Conservation (phyloP, 2,113 vertebrate species). For the Anseranas semipalmata region DNA sequence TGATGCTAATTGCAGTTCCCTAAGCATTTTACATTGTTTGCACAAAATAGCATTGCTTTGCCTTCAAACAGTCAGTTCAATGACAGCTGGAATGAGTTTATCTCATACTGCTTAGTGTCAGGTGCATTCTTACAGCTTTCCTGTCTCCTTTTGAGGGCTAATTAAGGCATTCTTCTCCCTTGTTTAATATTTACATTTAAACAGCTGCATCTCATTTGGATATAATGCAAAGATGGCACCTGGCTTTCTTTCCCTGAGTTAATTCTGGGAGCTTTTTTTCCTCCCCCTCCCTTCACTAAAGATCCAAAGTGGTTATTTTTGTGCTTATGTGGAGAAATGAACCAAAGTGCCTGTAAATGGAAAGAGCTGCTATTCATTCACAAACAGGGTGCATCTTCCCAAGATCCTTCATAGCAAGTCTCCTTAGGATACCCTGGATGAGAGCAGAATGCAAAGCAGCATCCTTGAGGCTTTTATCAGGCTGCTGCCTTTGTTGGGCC, state of each 20-base stretch:
- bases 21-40: slow-evolving; percentile 77
- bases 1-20: slow-evolving; percentile 79
- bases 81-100: slow-evolving; percentile 74
- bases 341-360: background rate
- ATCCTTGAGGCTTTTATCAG: background rate
- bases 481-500: background rate
- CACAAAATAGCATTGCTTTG: slow-evolving; percentile 71
- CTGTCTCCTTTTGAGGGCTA: slow-evolving; percentile 65
- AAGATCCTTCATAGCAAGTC: background rate
- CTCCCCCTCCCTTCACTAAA: background rate
- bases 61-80: slow-evolving; percentile 72
- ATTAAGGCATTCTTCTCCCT: slow-evolving; percentile 71
- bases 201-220: slow-evolving; percentile 70
- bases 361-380: slow-evolving; percentile 44
- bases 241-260: slow-evolving; percentile 51
- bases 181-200: slow-evolving; percentile 74
- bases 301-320: slow-evolving; percentile 42
- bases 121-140: slow-evolving; percentile 75
- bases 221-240: slow-evolving; percentile 56
- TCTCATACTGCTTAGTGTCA: slow-evolving; percentile 72
- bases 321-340: slow-evolving; percentile 29
- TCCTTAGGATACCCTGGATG: background rate
- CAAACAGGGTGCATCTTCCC: background rate
- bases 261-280: background rate
- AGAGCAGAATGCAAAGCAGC: slow-evolving; percentile 47